A percentile compares a stretch with the other conserved stretches of the same genome.
These are phyloP conservation scores for Octopus sinensis DNA, from an alignment of 1,140 invertebrate species.

Conservation along the genomic window DNA sequence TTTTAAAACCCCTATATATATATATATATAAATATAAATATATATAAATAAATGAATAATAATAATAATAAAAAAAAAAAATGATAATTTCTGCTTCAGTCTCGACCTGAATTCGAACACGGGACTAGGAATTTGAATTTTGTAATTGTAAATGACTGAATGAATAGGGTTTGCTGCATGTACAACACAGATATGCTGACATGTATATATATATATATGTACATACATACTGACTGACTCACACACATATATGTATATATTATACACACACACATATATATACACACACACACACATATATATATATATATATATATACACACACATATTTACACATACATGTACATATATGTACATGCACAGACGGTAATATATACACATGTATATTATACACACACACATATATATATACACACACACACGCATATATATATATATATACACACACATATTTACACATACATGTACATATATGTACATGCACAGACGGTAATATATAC, in stretches of 20 bases:
- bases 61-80: background rate
- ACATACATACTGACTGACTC: background rate
- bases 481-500: background rate
- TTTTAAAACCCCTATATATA: too few species aligned
- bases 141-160: background rate
- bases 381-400: background rate
- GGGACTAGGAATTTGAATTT: background rate
- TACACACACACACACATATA: background rate
- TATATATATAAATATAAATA: too few species aligned
- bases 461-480: background rate
- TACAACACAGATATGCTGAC: background rate
- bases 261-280: background rate
- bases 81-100: background rate
- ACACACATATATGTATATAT: background rate
- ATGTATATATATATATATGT: background rate
- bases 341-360: background rate
- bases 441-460: background rate
- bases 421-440: background rate
- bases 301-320: background rate
- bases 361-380: background rate
- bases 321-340: background rate
- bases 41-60: background rate
- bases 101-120: background rate
- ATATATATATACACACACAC: background rate
- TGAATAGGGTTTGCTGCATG: background rate